phyloP scores from a whole-genome alignment of 1,140 invertebrate species.

The Penaeus vannamei region DNA sequence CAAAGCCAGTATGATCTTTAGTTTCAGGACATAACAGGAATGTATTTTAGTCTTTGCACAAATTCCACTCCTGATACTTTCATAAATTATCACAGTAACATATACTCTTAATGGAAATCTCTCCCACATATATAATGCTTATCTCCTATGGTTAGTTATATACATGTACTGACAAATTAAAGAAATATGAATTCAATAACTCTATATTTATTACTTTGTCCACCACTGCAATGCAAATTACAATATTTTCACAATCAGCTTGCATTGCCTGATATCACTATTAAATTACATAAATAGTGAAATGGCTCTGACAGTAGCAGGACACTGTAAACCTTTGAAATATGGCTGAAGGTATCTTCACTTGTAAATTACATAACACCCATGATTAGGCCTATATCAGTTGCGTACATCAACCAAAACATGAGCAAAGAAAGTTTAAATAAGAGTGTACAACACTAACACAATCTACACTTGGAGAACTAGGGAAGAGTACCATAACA shows the following conservation, averaged over 20 bases:
- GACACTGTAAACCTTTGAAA: no score
- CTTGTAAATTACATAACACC: constrained; percentile 13
- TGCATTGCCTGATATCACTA: no score
- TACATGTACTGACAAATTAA: constrained; percentile 20
- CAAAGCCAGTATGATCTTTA: no score
- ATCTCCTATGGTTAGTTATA: not conserved
- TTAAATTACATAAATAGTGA: no score
- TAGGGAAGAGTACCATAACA: not conserved
- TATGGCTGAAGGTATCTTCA: constrained; percentile 3
- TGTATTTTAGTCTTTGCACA: constrained; percentile 1
- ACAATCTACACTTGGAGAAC: constrained; percentile 10
- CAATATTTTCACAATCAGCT: constrained; percentile 7
- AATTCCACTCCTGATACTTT: constrained; percentile 29
- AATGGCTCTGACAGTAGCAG: no score
- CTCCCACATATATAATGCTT: constrained; percentile 16
- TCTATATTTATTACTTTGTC: not conserved
- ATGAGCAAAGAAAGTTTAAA: constrained; percentile 9
- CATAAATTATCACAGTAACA: constrained; percentile 46
- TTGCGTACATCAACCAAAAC: not conserved
- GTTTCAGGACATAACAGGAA: not conserved
- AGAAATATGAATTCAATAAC: not conserved
- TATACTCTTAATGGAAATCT: constrained; percentile 16
- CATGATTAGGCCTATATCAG: no score
- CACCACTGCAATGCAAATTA: constrained; percentile 18
- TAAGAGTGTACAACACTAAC: constrained; percentile 22